A percentile compares a stretch with the other conserved stretches of the same genome.
phyloP scores from a whole-genome alignment of 2,797 vertebrate genomes.

The Ctenopoma multispine region DNA sequence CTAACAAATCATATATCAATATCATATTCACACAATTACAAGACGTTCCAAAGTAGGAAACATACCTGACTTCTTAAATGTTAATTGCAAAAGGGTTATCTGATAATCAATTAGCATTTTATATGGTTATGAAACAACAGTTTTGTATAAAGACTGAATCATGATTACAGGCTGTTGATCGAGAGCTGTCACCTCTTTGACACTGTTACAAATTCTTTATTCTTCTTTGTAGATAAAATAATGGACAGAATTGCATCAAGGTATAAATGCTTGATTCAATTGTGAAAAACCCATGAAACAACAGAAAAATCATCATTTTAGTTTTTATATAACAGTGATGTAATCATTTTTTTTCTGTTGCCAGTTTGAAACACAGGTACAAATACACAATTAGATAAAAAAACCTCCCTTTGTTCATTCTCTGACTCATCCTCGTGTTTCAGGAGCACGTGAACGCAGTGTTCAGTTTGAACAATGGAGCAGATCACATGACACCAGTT shows the following conservation, averaged over 20 bases:
- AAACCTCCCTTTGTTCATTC: not conserved
- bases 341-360: not conserved
- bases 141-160: too few relatives aligned
- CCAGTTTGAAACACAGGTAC: conserved; percentile 2
- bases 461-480: conserved; percentile 2
- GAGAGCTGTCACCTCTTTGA: not conserved
- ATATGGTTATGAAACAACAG: too few relatives aligned
- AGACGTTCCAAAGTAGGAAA: too few relatives aligned
- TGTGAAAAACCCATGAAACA: conserved; percentile 4
- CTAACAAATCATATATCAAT: too few relatives aligned
- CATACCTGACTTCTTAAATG: too few relatives aligned
- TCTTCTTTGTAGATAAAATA: conserved; percentile 1
- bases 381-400: conserved; percentile 4
- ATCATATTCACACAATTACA: too few relatives aligned
- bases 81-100: too few relatives aligned
- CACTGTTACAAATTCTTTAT: not conserved
- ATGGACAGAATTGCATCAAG: not conserved
- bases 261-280: not conserved
- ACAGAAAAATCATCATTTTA: not conserved
- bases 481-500: conserved; percentile 19
- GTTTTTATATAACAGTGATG: conserved; percentile 1
- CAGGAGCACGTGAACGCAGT: not conserved
- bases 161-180: too few relatives aligned
- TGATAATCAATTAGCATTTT: too few relatives aligned
- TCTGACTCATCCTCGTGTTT: conserved; percentile 4